These are phyloP conservation scores for Steatornis caripensis DNA, from an alignment of 2,113 vertebrate species.

Conservation along the genomic window DNA sequence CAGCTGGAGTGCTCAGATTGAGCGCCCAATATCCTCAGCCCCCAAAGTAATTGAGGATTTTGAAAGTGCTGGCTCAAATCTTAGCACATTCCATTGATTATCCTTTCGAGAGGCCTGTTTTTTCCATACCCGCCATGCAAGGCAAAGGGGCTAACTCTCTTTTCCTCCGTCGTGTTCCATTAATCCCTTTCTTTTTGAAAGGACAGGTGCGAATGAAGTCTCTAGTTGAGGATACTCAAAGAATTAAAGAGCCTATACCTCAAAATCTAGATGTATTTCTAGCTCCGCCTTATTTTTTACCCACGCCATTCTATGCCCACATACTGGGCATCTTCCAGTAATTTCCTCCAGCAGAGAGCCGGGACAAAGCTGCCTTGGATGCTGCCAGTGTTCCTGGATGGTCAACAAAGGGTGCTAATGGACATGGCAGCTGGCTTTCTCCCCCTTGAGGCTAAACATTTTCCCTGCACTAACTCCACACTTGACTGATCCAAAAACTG, in stretches of 20 bases:
- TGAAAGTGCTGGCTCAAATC: slow-evolving; percentile 42
- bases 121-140: background rate
- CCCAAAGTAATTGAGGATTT: slow-evolving; percentile 53
- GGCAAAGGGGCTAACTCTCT: background rate
- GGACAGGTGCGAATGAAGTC: background rate
- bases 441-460: slow-evolving; percentile 49
- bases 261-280: background rate
- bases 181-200: background rate
- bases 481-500: slow-evolving; percentile 45
- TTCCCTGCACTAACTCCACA: slow-evolving; percentile 54
- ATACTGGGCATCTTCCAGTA: background rate
- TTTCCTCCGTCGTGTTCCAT: background rate
- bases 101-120: background rate
- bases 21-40: slow-evolving; percentile 30
- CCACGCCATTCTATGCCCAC: background rate
- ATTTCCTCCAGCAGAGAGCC: background rate
- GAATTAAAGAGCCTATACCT: background rate
- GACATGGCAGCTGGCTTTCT: slow-evolving; percentile 7
- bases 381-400: background rate
- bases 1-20: slow-evolving; percentile 44
- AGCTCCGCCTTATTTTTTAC: background rate
- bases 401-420: slow-evolving; percentile 47
- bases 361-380: slow-evolving; percentile 33
- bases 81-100: background rate
- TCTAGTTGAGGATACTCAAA: background rate